Evolutionary conservation across 2,797 vertebrate species (phyloP).

Genomic region (Darevskia mixta): DNA sequence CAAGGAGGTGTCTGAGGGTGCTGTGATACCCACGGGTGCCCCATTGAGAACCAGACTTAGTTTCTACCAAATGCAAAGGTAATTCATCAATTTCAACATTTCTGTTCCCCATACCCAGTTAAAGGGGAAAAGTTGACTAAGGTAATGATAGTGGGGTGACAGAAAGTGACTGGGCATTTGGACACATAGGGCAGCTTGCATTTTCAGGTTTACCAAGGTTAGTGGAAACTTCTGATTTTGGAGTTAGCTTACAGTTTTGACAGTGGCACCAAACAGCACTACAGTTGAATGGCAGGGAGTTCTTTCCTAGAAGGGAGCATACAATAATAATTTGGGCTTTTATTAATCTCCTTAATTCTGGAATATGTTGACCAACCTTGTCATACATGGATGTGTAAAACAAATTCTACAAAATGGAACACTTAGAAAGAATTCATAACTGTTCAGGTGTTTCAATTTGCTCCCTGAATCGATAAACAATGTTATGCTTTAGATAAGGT

Average conservation of each 20-base stretch:
- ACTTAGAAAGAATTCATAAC: background rate
- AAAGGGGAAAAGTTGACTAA: background rate
- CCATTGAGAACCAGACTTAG: no score
- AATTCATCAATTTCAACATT: background rate
- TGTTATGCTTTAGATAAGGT: no score
- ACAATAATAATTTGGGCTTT: background rate
- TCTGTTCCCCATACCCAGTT: background rate
- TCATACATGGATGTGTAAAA: background rate
- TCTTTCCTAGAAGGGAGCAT: background rate
- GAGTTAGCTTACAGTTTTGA: background rate
- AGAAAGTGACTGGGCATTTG: no score
- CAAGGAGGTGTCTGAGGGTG: no score
- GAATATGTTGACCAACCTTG: background rate
- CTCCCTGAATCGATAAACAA: no score
- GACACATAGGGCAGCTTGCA: background rate
- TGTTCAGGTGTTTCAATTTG: background rate
- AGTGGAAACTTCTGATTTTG: background rate
- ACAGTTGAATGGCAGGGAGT: background rate
- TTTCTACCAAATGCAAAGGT: background rate
- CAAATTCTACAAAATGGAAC: background rate
- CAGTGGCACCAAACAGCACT: background rate
- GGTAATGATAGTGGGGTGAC: background rate
- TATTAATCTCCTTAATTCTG: background rate
- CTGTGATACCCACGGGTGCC: no score
- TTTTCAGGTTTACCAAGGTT: no score